Conservation (phyloP, 2,113 vertebrate species). For the Aspidoscelis tigris region DNA sequence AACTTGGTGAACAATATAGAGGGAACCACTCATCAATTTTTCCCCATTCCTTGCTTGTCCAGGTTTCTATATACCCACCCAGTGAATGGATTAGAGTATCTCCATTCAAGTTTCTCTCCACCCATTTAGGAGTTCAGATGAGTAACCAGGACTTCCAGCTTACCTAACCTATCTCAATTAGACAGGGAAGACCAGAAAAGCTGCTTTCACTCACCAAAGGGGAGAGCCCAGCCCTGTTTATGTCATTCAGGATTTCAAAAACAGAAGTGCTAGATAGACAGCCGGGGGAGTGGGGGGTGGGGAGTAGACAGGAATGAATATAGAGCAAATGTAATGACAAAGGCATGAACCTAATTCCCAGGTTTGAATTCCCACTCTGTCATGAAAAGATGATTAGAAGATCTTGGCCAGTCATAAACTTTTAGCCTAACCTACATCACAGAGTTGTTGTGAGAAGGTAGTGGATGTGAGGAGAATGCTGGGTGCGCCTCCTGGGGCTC, state of each 20-base stretch:
- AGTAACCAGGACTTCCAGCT: not conserved
- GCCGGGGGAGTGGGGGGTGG: not conserved
- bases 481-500: too few relatives aligned
- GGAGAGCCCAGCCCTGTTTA: not conserved
- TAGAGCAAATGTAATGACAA: not conserved
- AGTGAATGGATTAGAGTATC: too few relatives aligned
- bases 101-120: not conserved
- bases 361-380: not conserved
- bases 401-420: too few relatives aligned
- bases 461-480: too few relatives aligned
- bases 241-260: not conserved
- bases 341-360: too few relatives aligned
- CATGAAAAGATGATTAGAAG: too few relatives aligned
- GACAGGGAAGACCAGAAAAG: slow-evolving; percentile 34
- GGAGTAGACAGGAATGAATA: not conserved
- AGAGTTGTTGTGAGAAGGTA: too few relatives aligned
- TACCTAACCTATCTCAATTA: not conserved
- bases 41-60: too few relatives aligned
- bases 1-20: too few relatives aligned
- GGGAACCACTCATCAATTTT: too few relatives aligned
- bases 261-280: not conserved
- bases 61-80: too few relatives aligned
- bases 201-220: not conserved
- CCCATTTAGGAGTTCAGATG: slow-evolving; percentile 6
- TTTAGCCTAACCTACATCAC: too few relatives aligned